Percentiles rank a stretch among this genome's conserved stretches.
These are phyloP conservation scores for Diuraphis noxia DNA, from an alignment of 1,140 invertebrate species.

Conservation along the genomic window DNA sequence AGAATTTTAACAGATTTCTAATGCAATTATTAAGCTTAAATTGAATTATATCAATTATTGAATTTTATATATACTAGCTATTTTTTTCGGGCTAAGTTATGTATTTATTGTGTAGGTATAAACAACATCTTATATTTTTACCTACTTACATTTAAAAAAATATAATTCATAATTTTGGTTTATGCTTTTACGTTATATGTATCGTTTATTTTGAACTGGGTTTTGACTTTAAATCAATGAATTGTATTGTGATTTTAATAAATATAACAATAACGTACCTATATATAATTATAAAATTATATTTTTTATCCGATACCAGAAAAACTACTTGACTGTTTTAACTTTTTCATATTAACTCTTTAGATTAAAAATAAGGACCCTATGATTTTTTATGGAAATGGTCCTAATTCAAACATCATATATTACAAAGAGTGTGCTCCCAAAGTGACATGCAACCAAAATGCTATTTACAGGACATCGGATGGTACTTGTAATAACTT, in stretches of 20 bases:
- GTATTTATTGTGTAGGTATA: no score
- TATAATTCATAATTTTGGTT: not conserved
- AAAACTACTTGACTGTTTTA: not conserved
- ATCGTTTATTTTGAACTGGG: not conserved
- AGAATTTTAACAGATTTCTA: not conserved
- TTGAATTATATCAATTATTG: not conserved
- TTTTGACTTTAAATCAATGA: no score
- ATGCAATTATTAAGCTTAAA: not conserved
- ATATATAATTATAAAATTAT: not conserved
- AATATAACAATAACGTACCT: not conserved
- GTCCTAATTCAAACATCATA: not conserved
- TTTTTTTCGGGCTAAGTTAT: not conserved
- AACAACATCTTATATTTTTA: not conserved
- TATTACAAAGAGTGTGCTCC: not conserved
- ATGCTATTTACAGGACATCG: constrained; percentile 69
- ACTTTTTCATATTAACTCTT: not conserved
- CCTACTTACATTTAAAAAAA: not conserved
- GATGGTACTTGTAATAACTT: constrained; percentile 88
- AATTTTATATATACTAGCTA: not conserved
- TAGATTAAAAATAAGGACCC: not conserved
- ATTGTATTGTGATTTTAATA: not conserved
- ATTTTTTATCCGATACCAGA: not conserved
- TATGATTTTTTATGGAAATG: not conserved
- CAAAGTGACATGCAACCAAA: not conserved
- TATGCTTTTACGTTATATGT: not conserved